Base-by-base conservation (phyloP, 2,888 invertebrate species). In the Rhagonycha fulva region DNA sequence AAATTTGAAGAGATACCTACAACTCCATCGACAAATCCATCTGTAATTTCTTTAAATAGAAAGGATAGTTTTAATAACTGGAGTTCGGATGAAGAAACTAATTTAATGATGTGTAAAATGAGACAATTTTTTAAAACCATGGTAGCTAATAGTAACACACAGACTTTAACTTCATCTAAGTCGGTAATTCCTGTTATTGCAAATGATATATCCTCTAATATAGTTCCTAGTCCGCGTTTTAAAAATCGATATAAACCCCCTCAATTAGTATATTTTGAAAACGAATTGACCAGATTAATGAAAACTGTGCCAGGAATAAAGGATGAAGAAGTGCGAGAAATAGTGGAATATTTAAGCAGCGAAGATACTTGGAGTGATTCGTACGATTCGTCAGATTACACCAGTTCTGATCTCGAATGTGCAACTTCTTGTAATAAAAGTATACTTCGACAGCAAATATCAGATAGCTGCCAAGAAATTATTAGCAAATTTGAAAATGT, bases 361-460 rank as follows among this genome's bases (percentile, higher is more conserved):
- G 97, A 97, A 85, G 97, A 97, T 84, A 95, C 96, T 4, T 96
- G 96, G 96, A 96, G 96, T 80, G 97, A 97, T 87, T 96, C 96
- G 0, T 96, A 96, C 84, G 97, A 97, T 86, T 96, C 96, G 3
- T 96, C 96, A 0, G 96, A 97, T 86, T 96, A 96, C 84, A 96
- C 96, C 1, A 96, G 95, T 80, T 96, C 96, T 0, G 96, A 97
- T 86, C 88, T 96, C 71, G 96, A 96, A 84, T 93, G 94, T 7
- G 88, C 89, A 0, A 88, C 88, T n/a, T 88, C 88, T 11, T 90
- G 90, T 3, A 90, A 91, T 69, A 92, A 94, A 84, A 92, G 93
- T 0, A 94, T 93, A 0, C 86, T 96, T 11, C 93, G 95, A 83
- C 94, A 95, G 83, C 95, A 96, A 87, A 96, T 96, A 83, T 96